Base-by-base conservation (phyloP, 1,140 invertebrate genomes). In the Drosophila eugracilis region DNA sequence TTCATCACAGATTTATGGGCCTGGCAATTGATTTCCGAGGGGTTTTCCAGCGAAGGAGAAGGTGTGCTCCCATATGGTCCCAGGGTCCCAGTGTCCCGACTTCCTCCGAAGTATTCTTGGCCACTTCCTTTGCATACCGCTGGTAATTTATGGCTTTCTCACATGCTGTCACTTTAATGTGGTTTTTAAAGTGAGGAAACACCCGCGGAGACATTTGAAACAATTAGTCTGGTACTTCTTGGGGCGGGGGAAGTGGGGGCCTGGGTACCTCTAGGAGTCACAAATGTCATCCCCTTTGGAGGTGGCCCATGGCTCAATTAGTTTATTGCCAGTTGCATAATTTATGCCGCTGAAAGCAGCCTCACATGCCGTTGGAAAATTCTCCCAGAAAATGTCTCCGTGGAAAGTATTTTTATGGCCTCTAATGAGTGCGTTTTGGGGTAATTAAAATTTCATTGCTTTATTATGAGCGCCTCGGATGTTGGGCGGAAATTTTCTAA, bases 151-250 rank as follows among this genome's bases (percentile, higher is more conserved):
- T 90, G 78, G 65, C 76, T 63, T 84, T 88, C 78, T 83, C 88
- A 88, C 88, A 90, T 90, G 88, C 78, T 90, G 88, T 80, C 88
- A 77, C 15, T 90, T 90, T 89, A 85, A 89, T 89, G 85, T 89
- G 85, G 85, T 89, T 89, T 88, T 72, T 39, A 88, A 78, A 86
- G 83, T 83, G 36, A 26, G 19, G 36, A 47, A 71, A 58, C 83
- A 75, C 78, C 83, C 83, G 74, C 53, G 52, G 81, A 57, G 83
- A 81, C 74, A 88, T 78, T 86, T 65, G 78, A 88, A 88, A 75
- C 81, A 86, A 88, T 86, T 86, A 86, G 81, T 37, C 75, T 26
- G 45, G 19, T 45, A 17, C 53, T 74, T 50, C 45, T 42, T 44
- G 59, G 30, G 9, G 19, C 9, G 24, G 36, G 17, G 28, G 28